Conservation (phyloP, 2,797 vertebrate genomes). For the Pitangus sulphuratus region DNA sequence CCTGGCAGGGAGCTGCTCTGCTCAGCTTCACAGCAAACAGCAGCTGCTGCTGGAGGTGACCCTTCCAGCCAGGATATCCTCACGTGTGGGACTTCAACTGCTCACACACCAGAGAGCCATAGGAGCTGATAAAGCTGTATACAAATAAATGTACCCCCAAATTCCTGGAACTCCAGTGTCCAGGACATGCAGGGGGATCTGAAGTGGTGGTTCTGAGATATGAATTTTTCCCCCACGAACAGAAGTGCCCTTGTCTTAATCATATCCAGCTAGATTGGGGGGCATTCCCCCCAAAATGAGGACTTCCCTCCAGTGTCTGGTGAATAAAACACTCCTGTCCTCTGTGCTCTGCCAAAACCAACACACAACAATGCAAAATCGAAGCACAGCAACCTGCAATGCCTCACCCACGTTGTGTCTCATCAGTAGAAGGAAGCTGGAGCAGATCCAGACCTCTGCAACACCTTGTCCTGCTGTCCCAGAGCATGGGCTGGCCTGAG, state of each 20-base stretch:
- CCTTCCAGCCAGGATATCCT: not conserved
- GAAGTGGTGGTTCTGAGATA: not conserved
- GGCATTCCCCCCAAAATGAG: not conserved
- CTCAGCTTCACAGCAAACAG: not conserved
- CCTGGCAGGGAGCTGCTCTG: not conserved
- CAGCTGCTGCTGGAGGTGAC: not conserved
- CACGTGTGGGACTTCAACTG: accelerated
- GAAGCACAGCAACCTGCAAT: not conserved
- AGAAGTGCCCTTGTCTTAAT: not conserved
- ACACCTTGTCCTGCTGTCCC: not conserved
- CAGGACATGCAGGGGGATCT: not conserved
- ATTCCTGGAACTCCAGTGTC: not conserved
- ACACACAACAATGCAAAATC: not conserved
- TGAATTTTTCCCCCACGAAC: not conserved
- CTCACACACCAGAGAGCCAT: not conserved
- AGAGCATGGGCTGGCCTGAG: not conserved
- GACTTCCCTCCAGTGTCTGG: not conserved
- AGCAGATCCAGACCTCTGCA: not conserved
- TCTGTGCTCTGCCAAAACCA: not conserved
- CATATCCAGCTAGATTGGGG: not conserved
- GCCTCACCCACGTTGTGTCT: not conserved
- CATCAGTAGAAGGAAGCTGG: not conserved
- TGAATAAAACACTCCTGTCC: not conserved
- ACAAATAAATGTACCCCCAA: not conserved
- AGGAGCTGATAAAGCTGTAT: not conserved